Base-by-base conservation (phyloP, 2,888 invertebrate species). In the Zonitis immaculata region DNA sequence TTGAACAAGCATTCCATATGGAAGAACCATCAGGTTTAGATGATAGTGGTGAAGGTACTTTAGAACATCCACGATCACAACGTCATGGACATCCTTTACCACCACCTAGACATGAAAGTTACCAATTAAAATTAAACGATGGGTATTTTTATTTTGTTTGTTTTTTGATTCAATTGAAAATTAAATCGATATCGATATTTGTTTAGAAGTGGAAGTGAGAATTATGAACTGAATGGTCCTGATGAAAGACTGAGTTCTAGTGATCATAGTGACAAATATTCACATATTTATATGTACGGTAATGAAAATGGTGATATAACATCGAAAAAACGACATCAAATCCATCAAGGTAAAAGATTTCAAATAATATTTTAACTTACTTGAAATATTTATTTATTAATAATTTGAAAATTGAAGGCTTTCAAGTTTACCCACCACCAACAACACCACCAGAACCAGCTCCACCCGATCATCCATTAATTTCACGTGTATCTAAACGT, bases 1-100 rank as follows among this genome's bases (percentile, higher is more conserved):
- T 95, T 49, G 95, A 96, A 73, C 90, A 91, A 70, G 89, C 94
- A 14, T 91, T 91, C 76, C 88, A 93, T 61, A 85, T 93, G 84
- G 92, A 92, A 72, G 90, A 90, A 68, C 83, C 77, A 2, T 68
- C 70, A 8, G 75, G 73, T 59, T 73, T 81, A 56, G 80, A 81
- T 66, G 85, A 86, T 72, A 85, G 85, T 50, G 86, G 85, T 1
- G 87, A 87, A 71, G 85, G 85, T 12, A 85, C 85, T 22, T 73
- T 86, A 69, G 89, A 85, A 72, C 87, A 82, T 79, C 88, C 79
- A 68, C 86, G 82, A 80, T 84, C 75, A 71, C 84, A 74, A 76
- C 80, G 76, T 75, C 74, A 74, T 52, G 72, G 73, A 5, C 68
- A 83, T 57, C 79, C 85, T 62, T 64, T 78, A 56, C 86, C 87